Evolutionary conservation across 2,113 vertebrate genomes (phyloP).

Genomic region (Cyphomyrus plagiostoma): DNA sequence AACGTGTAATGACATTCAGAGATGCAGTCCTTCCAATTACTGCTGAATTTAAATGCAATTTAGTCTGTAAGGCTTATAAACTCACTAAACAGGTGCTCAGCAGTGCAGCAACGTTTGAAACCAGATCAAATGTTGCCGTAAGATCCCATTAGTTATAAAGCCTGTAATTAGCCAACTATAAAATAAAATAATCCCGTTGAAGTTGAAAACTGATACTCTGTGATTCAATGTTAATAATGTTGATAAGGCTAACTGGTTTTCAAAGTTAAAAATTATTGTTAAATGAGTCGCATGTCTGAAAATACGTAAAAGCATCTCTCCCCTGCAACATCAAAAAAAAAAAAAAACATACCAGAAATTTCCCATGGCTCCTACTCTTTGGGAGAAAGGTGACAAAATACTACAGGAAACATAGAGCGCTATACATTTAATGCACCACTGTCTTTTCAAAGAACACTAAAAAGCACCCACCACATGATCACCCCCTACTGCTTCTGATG

Average conservation of each 20-base stretch:
- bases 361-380: neutral
- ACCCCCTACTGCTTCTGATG: neutral
- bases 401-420: neutral
- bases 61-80: neutral
- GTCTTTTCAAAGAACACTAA: neutral
- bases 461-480: neutral
- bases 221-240: neutral
- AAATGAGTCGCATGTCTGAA: neutral
- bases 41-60: neutral
- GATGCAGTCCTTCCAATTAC: neutral
- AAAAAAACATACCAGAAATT: neutral
- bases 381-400: neutral
- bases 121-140: conserved; percentile 2
- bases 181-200: neutral
- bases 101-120: neutral
- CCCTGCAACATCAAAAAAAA: neutral
- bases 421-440: neutral
- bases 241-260: neutral
- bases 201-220: neutral
- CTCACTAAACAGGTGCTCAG: neutral
- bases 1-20: neutral
- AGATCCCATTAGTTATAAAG: conserved; percentile 9
- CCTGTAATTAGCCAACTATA: neutral
- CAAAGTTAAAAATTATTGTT: neutral
- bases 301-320: neutral